Percentiles rank a stretch among this genome's conserved stretches.
These are phyloP conservation scores for Tonatia bakeri DNA, from an alignment of 2,113 vertebrate species.

Conservation along the genomic window DNA sequence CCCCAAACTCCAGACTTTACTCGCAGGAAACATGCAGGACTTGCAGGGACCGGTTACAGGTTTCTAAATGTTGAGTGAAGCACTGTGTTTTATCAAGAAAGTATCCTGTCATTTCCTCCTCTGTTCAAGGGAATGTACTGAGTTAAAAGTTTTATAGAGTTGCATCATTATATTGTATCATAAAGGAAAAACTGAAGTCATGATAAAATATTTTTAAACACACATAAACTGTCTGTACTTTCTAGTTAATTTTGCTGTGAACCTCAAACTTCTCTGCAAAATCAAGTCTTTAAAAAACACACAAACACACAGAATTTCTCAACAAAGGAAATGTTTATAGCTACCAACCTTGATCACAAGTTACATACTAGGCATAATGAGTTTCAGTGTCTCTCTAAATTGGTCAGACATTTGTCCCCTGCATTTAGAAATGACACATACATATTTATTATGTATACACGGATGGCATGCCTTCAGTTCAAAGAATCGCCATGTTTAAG, in stretches of 20 bases:
- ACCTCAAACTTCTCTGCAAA: not conserved
- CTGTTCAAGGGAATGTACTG: not conserved
- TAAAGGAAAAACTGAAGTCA: not conserved
- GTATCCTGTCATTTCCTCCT: not conserved
- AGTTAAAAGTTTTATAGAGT: not conserved
- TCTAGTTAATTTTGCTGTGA: not conserved
- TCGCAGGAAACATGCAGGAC: not conserved
- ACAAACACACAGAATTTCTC: not conserved
- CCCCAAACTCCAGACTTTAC: not conserved
- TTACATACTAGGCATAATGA: not conserved
- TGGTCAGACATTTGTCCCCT: not conserved
- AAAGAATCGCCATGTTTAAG: not conserved
- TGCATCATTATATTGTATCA: not conserved
- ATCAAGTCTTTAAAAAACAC: not conserved
- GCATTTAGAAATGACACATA: not conserved
- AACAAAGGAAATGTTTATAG: constrained; percentile 1
- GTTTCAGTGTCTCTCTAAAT: not conserved
- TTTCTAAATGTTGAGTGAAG: not conserved
- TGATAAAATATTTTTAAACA: not conserved
- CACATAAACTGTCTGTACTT: not conserved
- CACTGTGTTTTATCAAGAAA: not conserved
- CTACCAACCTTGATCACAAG: not conserved
- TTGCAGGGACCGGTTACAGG: not conserved
- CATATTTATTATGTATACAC: not conserved
- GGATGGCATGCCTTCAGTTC: not conserved